phyloP scores from a whole-genome alignment of 1,140 invertebrate species.

The Adoxophyes honmai region DNA sequence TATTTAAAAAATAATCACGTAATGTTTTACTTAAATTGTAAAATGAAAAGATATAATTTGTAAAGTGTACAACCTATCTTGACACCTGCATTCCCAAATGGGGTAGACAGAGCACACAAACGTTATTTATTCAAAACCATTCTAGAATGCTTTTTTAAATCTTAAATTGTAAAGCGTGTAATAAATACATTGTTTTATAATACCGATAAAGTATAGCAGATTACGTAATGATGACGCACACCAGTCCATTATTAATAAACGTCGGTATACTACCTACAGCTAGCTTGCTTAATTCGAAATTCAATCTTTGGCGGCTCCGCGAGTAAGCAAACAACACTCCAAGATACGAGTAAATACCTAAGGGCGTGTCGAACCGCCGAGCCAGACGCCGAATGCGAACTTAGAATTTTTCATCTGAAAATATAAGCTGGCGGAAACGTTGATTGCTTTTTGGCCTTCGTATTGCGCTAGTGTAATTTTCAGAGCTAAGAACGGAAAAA shows the following conservation, averaged over 20 bases:
- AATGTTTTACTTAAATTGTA: no score
- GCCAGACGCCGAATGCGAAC: not conserved
- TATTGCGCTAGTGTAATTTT: no score
- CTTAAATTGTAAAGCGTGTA: not conserved
- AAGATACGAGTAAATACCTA: slow-evolving; percentile 7
- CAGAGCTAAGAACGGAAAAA: no score
- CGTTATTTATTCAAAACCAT: not conserved
- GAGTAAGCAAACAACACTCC: slow-evolving; percentile 11
- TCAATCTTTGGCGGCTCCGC: slow-evolving; percentile 13
- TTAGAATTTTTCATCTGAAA: not conserved
- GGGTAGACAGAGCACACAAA: no score
- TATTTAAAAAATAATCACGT: no score
- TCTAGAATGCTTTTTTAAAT: not conserved
- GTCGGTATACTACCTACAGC: not conserved
- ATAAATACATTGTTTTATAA: no score
- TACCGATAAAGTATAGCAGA: no score
- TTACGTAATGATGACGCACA: not conserved
- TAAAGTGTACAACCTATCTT: not conserved
- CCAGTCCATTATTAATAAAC: slow-evolving; percentile 6
- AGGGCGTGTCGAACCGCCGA: not conserved
- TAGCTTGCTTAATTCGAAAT: slow-evolving; percentile 14
- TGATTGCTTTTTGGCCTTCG: no score
- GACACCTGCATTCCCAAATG: not conserved
- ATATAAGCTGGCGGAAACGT: no score
- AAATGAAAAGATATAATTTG: no score